Evolutionary conservation across 1,140 invertebrate species (phyloP).

Genomic region (Periplaneta americana): DNA sequence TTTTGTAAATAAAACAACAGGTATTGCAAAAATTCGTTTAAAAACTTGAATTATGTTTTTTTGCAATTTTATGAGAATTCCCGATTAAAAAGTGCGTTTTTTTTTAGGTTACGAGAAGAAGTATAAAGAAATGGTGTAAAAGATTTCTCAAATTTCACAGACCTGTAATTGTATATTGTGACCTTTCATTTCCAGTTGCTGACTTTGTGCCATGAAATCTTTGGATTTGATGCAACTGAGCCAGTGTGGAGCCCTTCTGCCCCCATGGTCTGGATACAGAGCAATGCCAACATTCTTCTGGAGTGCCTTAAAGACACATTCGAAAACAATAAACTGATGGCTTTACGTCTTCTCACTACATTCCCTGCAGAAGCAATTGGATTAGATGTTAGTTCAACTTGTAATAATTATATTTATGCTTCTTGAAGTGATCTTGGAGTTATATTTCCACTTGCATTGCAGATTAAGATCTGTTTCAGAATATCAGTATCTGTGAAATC

Average conservation of each 20-base stretch:
- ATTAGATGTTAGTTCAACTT: conserved; percentile 17
- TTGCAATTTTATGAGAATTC: too few species aligned
- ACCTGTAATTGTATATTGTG: too few species aligned
- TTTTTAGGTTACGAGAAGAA: too few species aligned
- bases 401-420: neutral
- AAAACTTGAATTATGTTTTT: too few species aligned
- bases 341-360: conserved; percentile 36
- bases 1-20: too few species aligned
- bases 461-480: too few species aligned
- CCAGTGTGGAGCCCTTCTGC: neutral
- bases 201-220: conserved; percentile 28
- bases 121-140: too few species aligned
- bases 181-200: conserved; percentile 35
- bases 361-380: conserved; percentile 24
- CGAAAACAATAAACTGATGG: conserved; percentile 42
- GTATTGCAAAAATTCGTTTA: too few species aligned
- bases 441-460: too few species aligned
- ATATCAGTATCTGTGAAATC: too few species aligned
- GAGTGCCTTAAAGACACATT: conserved; percentile 42
- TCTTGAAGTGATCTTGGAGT: neutral
- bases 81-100: too few species aligned
- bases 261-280: neutral
- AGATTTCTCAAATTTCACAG: too few species aligned
- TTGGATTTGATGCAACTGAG: neutral
- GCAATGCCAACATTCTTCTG: conserved; percentile 21